A percentile compares a stretch with the other conserved stretches of the same genome.
These are phyloP conservation scores for Ophion costatus DNA, from an alignment of 2,888 invertebrate species.

Conservation along the genomic window DNA sequence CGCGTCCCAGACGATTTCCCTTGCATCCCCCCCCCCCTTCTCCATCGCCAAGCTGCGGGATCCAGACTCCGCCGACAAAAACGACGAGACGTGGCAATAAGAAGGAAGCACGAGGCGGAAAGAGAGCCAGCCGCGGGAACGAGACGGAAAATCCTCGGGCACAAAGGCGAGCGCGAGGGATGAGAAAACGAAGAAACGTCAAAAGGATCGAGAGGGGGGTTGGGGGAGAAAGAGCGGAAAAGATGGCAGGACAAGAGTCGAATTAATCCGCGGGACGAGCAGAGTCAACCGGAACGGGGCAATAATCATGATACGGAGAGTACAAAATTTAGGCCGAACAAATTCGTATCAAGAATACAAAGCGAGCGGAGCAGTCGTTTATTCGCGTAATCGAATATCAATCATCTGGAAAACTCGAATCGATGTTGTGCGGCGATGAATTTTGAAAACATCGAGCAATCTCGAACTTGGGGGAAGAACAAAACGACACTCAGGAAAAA, in stretches of 20 bases:
- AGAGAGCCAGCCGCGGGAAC: not conserved
- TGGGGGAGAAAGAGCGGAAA: not conserved
- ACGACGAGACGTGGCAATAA: slow-evolving; percentile 16
- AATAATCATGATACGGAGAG: not conserved
- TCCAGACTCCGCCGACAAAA: slow-evolving; percentile 6
- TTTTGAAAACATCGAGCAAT: not conserved
- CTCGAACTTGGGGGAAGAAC: not conserved
- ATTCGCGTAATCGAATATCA: not conserved
- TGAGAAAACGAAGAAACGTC: slow-evolving; percentile 1
- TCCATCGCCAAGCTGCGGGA: slow-evolving; percentile 7
- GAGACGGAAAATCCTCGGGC: not conserved
- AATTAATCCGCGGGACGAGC: not conserved
- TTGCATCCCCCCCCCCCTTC: not conserved
- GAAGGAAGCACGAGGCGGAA: slow-evolving; percentile 8
- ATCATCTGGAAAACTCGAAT: not conserved
- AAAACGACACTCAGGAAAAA: not conserved
- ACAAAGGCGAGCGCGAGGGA: not conserved
- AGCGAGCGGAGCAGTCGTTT: not conserved
- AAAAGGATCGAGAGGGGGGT: not conserved
- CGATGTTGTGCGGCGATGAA: not conserved
- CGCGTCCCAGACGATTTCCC: slow-evolving; percentile 38
- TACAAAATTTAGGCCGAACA: not conserved
- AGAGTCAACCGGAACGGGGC: not conserved
- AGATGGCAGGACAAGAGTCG: slow-evolving; percentile 1
- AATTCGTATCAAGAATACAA: not conserved